phyloP scores from a whole-genome alignment of 92 coral and sea anemone species.

The Porites lobata region DNA sequence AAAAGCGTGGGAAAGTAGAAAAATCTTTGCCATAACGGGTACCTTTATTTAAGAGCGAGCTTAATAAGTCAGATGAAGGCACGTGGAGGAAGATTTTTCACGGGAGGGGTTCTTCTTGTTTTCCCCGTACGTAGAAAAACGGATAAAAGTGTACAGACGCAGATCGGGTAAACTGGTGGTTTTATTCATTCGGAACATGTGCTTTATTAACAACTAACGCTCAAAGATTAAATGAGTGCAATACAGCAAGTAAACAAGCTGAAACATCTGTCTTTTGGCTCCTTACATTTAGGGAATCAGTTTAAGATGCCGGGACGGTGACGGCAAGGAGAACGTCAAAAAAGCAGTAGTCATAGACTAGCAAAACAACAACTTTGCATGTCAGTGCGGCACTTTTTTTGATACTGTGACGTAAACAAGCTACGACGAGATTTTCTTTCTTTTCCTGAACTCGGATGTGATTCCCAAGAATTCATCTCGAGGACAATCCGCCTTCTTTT shows the following conservation, averaged over 20 bases:
- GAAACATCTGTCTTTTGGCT: not conserved
- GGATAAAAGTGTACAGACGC: not conserved
- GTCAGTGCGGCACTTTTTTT: no score
- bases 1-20: conserved; percentile 41
- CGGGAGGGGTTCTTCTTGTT: not conserved
- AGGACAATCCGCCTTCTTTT: no score
- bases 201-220: conserved; percentile 1
- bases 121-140: not conserved
- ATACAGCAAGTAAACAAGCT: not conserved
- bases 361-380: no score
- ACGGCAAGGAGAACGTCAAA: no score
- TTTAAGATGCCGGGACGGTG: not conserved
- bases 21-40: conserved; percentile 11
- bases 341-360: no score
- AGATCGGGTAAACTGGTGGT: conserved; percentile 27
- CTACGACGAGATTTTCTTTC: no score
- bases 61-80: not conserved
- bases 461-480: no score
- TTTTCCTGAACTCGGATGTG: no score
- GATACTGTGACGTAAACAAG: no score
- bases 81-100: not conserved
- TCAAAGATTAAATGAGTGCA: not conserved
- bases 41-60: not conserved
- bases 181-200: conserved; percentile 15
- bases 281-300: not conserved